Evolutionary conservation across 2,113 vertebrate species (phyloP).

Genomic region (Amazona guildingii): DNA sequence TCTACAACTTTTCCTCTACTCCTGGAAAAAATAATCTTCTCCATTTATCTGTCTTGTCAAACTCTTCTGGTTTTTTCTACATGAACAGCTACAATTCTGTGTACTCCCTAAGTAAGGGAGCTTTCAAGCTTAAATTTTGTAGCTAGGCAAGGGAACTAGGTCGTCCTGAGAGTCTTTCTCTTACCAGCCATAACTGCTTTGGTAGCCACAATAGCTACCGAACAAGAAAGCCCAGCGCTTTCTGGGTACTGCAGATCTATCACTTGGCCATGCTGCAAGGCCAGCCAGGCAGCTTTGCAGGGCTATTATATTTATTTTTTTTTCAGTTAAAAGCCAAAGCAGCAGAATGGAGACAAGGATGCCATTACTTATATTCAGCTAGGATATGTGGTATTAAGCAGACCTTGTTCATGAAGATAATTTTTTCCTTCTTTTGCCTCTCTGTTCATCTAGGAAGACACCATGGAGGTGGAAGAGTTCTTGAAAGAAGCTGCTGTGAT

Average conservation of each 20-base stretch:
- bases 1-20: background rate
- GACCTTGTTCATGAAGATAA: background rate
- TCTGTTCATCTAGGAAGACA: conserved; percentile 86
- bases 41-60: background rate
- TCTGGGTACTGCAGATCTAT: background rate
- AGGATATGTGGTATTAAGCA: background rate
- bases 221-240: background rate
- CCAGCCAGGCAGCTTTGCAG: background rate
- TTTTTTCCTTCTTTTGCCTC: background rate
- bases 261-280: background rate
- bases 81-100: background rate
- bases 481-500: conserved; percentile 98
- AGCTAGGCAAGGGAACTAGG: background rate
- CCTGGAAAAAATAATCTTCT: background rate
- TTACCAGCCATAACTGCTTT: background rate
- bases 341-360: background rate
- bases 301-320: background rate
- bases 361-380: background rate
- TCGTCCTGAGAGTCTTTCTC: background rate
- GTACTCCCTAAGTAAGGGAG: background rate
- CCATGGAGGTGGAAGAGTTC: conserved; percentile 99
- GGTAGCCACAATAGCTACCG: background rate
- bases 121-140: background rate
- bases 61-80: background rate
- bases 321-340: background rate